phyloP scores from a whole-genome alignment of 2,113 vertebrate species.

The Pituophis catenifer region DNA sequence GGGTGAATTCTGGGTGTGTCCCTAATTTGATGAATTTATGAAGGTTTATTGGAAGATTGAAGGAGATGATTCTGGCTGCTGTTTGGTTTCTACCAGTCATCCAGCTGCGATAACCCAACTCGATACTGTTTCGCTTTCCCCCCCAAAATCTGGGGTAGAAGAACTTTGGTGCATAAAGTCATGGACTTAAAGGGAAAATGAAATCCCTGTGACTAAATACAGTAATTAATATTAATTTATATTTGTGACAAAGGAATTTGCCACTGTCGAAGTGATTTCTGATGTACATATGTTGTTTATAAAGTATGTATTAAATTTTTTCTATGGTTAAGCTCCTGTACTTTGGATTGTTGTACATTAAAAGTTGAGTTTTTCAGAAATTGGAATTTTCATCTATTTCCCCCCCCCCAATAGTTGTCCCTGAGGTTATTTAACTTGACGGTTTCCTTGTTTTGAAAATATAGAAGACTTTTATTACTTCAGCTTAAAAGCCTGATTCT shows the following conservation, averaged over 20 bases:
- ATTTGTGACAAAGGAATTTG: constrained; percentile 86
- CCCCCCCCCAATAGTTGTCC: background rate
- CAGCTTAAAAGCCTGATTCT: background rate
- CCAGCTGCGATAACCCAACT: constrained; percentile 53
- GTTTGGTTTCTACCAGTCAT: constrained; percentile 46
- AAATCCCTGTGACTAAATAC: constrained; percentile 63
- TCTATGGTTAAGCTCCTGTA: constrained; percentile 86
- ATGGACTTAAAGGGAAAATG: background rate
- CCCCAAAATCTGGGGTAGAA: constrained; percentile 47
- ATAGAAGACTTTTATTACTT: background rate
- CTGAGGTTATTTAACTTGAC: background rate
- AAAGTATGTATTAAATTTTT: constrained; percentile 99
- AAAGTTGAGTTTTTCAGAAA: constrained; percentile 72
- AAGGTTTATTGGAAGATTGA: background rate
- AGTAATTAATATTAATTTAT: constrained; percentile 94
- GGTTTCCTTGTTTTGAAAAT: background rate
- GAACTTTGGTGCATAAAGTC: constrained; percentile 68
- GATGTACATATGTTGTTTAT: constrained; percentile 98
- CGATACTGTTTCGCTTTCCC: constrained; percentile 38
- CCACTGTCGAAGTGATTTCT: constrained; percentile 91
- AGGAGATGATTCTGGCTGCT: background rate
- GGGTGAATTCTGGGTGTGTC: background rate
- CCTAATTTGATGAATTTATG: constrained; percentile 14
- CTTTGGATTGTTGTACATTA: constrained; percentile 77
- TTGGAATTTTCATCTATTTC: background rate